These are phyloP conservation scores for Calidris pygmaea DNA, from an alignment of 2,113 vertebrate species.

Conservation along the genomic window DNA sequence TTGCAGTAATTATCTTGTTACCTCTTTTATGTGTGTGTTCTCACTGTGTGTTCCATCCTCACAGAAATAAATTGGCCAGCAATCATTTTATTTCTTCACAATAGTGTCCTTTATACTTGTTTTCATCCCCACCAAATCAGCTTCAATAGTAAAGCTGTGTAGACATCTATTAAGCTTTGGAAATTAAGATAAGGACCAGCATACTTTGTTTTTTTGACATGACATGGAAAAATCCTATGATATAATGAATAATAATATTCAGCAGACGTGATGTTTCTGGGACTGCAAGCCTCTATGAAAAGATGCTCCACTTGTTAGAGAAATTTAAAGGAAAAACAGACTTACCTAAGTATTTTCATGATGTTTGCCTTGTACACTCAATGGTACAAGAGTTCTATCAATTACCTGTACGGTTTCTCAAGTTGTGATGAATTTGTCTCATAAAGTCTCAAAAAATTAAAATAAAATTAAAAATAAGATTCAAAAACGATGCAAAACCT, in stretches of 20 bases:
- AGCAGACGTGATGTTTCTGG: not conserved
- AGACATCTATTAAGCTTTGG: not conserved
- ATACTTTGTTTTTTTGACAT: not conserved
- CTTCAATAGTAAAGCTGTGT: not conserved
- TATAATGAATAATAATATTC: slow-evolving; percentile 15
- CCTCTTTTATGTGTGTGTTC: not conserved
- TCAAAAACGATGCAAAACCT: not conserved
- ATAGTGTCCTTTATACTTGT: not conserved
- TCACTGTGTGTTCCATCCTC: not conserved
- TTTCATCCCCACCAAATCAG: not conserved
- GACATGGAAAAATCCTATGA: not conserved
- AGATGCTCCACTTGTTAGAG: not conserved
- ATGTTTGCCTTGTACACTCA: not conserved
- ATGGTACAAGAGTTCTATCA: not conserved
- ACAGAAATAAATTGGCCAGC: not conserved
- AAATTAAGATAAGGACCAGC: not conserved
- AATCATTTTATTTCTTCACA: slow-evolving; percentile 19
- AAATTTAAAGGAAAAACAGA: not conserved
- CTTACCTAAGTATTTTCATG: not conserved
- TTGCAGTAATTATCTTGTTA: not conserved
- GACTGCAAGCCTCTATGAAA: not conserved
- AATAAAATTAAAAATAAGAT: not conserved
- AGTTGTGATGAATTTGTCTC: not conserved
- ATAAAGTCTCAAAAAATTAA: not conserved
- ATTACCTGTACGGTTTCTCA: not conserved